Evolutionary conservation across 2,888 invertebrate species (phyloP).

Genomic region (Thecocarcelia acutangulata): DNA sequence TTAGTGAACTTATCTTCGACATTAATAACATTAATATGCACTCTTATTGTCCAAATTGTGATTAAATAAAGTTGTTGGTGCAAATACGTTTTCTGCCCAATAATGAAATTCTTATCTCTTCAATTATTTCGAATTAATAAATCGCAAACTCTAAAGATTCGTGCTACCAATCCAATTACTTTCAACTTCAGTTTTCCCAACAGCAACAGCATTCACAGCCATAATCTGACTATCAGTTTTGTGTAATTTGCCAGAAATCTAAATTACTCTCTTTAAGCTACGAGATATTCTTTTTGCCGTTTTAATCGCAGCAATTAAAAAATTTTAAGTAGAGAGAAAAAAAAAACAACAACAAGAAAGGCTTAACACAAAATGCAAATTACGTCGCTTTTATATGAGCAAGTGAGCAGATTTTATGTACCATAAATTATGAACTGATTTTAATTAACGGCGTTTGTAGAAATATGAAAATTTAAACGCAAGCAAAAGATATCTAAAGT

Average conservation of each 20-base stretch:
- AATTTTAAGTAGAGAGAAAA: slow-evolving; percentile 3
- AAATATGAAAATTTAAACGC: slow-evolving; percentile 20
- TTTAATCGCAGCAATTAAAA: slow-evolving; percentile 29
- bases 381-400: slow-evolving; percentile 25
- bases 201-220: background rate
- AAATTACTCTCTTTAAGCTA: slow-evolving; percentile 28
- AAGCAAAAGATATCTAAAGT: slow-evolving; percentile 38
- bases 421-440: slow-evolving; percentile 63
- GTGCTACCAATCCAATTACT: slow-evolving; percentile 9
- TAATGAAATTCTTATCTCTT: background rate
- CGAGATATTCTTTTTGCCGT: background rate
- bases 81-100: background rate
- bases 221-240: slow-evolving; percentile 31
- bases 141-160: background rate
- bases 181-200: slow-evolving; percentile 5
- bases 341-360: background rate
- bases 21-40: too few relatives aligned
- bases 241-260: slow-evolving; percentile 39
- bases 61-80: too few relatives aligned
- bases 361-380: slow-evolving; percentile 46
- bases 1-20: too few relatives aligned
- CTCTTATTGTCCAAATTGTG: too few relatives aligned
- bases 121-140: background rate
- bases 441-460: slow-evolving; percentile 62
- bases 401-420: slow-evolving; percentile 53